Conservation (phyloP, 2,113 vertebrate genomes). For the Camelus bactrianus region DNA sequence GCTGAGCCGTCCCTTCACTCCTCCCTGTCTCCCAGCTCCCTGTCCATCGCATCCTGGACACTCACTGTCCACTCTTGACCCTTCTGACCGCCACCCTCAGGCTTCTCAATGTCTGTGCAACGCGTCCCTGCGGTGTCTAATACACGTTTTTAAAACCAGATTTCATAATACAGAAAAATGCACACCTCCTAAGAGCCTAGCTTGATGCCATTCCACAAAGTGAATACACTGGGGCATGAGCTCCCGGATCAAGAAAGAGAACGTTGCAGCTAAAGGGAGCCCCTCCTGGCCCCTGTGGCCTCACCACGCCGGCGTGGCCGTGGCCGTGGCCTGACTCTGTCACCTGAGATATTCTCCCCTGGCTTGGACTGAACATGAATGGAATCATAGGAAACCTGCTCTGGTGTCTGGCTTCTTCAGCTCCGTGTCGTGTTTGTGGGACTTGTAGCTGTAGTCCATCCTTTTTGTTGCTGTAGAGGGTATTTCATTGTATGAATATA, state of each 20-base stretch:
- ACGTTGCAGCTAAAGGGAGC: accelerated
- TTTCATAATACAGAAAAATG: not conserved
- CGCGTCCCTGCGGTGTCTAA: not conserved
- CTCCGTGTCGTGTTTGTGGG: accelerated
- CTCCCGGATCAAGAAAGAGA: not conserved
- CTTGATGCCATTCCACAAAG: not conserved
- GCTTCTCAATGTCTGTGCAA: not conserved
- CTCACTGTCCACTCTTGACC: not conserved
- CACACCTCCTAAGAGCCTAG: not conserved
- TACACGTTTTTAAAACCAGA: not conserved
- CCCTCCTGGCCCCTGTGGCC: not conserved
- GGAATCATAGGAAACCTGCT: accelerated
- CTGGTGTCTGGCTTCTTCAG: not conserved
- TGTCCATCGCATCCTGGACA: too few species aligned
- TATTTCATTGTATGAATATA: accelerated
- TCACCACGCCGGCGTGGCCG: not conserved
- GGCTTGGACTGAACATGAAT: accelerated
- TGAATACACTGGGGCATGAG: not conserved
- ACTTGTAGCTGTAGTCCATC: accelerated
- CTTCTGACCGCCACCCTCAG: not conserved
- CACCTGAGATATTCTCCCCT: not conserved
- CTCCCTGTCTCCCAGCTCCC: not conserved
- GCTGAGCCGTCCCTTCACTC: too few species aligned
- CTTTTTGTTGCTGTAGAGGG: too few species aligned
- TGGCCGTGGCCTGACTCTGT: not conserved